phyloP scores from a whole-genome alignment of 2,113 vertebrate genomes.

The Sus scrofa region T2T-Sscrofa CM000812.6:65756501-65757000 shows the following conservation, averaged over 20 bases:
- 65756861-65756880: neutral
- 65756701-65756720: neutral
- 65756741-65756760: neutral
- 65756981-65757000: neutral
- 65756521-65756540: slow-evolving; percentile 32
- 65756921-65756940: neutral
- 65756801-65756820: neutral
- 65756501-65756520: neutral
- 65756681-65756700: neutral
- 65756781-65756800: neutral
- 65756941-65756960: neutral
- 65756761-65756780: neutral
- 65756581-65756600: slow-evolving; percentile 1
- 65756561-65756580: slow-evolving; percentile 25
- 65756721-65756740: neutral
- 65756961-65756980: neutral
- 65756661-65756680: slow-evolving; percentile 24
- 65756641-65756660: neutral
- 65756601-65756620: slow-evolving; percentile 23
- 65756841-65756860: neutral
- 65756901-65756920: neutral
- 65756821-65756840: neutral
- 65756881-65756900: neutral
- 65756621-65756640: slow-evolving; percentile 32
- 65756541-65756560: slow-evolving; percentile 10